Evolutionary conservation across 2,888 invertebrate genomes (phyloP).

Genomic region (Cremastinae sp.): DNA sequence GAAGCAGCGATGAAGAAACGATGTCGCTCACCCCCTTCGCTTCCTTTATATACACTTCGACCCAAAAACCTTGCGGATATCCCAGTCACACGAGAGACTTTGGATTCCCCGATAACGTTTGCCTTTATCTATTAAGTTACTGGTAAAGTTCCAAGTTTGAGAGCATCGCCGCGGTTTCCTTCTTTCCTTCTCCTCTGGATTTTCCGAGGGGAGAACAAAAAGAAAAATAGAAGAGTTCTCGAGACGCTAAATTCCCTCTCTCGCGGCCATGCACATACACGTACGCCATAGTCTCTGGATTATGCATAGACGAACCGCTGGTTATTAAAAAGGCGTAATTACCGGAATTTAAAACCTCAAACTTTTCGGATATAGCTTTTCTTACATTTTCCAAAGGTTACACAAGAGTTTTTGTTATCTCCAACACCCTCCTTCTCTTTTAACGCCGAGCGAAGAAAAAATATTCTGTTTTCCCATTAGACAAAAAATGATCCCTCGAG

Average conservation of each 20-base stretch:
- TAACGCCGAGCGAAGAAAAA: neutral
- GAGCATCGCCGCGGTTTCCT: constrained; percentile 55
- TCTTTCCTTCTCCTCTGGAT: constrained; percentile 30
- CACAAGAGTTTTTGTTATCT: constrained; percentile 6
- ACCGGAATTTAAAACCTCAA: too few species aligned
- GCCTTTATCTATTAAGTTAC: constrained; percentile 66
- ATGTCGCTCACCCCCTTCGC: constrained; percentile 15
- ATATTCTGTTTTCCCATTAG: constrained; percentile 1
- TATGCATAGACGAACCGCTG: neutral
- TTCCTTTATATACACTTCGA: constrained; percentile 3
- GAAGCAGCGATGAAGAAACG: constrained; percentile 24
- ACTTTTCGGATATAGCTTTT: too few species aligned
- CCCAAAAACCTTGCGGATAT: constrained; percentile 23
- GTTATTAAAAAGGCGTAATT: too few species aligned
- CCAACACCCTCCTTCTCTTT: neutral
- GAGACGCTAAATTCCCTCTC: constrained; percentile 10
- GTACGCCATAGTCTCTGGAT: too few species aligned
- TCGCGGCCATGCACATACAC: neutral
- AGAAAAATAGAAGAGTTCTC: too few species aligned
- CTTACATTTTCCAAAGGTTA: too few species aligned
- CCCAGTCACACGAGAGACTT: constrained; percentile 46
- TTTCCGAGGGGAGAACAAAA: constrained; percentile 29
- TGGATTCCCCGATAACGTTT: constrained; percentile 63
- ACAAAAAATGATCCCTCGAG: neutral
- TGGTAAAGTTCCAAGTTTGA: constrained; percentile 60